A percentile compares a stretch with the other conserved stretches of the same genome.
These are phyloP conservation scores for Aporophyla lueneburgensis DNA, from an alignment of 2,888 invertebrate genomes.

Conservation along the genomic window DNA sequence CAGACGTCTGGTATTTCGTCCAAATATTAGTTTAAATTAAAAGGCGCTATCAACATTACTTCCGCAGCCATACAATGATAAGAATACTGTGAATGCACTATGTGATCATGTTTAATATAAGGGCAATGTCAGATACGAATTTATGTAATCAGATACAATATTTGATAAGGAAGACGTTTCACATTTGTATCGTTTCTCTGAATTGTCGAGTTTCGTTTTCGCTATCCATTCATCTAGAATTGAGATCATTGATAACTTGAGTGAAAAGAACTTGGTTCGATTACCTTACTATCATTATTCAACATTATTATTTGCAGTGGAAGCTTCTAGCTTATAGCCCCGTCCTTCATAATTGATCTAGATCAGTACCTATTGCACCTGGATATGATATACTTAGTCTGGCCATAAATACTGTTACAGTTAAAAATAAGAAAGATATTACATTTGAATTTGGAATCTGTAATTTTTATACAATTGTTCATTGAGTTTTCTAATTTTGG, in stretches of 20 bases:
- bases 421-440: too few species aligned
- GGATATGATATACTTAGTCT: not conserved
- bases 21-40: constrained; percentile 68
- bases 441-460: too few species aligned
- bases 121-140: constrained; percentile 88
- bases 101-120: constrained; percentile 74
- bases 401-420: too few species aligned
- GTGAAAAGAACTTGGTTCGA: not conserved
- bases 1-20: constrained; percentile 46
- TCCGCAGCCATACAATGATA: constrained; percentile 82
- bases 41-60: constrained; percentile 70
- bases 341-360: not conserved
- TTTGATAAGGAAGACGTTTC: constrained; percentile 74
- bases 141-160: constrained; percentile 79
- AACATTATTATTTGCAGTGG: not conserved
- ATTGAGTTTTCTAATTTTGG: too few species aligned
- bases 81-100: constrained; percentile 74
- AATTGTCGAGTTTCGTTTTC: constrained; percentile 50
- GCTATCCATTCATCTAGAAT: constrained; percentile 48
- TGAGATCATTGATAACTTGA: constrained; percentile 9
- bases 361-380: not conserved
- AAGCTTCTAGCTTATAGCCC: not conserved
- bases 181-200: constrained; percentile 63
- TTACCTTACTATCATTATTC: constrained; percentile 2
- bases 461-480: too few species aligned